Conservation (phyloP, 2,888 invertebrate genomes). For the Lamellibrachia satsuma region DNA sequence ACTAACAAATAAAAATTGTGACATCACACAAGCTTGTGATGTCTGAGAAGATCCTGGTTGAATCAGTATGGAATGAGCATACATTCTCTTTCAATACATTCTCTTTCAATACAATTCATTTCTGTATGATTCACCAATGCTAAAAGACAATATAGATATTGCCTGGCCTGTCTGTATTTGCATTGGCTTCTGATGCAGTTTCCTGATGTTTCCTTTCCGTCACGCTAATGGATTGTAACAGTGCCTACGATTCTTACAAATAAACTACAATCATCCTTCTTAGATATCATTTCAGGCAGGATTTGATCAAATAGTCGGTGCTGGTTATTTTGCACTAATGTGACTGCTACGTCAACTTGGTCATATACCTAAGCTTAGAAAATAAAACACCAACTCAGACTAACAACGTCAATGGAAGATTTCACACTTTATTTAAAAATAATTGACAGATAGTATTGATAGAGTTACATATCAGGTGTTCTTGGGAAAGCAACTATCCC, state of each 20-base stretch:
- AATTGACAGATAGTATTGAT: not conserved
- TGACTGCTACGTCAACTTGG: not conserved
- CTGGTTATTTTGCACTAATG: not conserved
- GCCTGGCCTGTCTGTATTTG: not conserved
- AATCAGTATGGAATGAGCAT: not conserved
- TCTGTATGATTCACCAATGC: not conserved
- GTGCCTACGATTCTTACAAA: not conserved
- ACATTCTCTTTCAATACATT: not conserved
- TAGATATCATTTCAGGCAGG: not conserved
- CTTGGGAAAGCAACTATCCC: not conserved
- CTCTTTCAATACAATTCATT: not conserved
- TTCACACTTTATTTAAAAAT: not conserved
- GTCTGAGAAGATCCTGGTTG: not conserved
- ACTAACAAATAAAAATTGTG: not conserved
- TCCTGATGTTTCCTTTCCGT: not conserved
- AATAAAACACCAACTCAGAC: not conserved
- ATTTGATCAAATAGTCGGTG: not conserved
- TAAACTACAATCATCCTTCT: not conserved
- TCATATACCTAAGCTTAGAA: not conserved
- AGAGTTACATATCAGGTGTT: not conserved
- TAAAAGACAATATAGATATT: not conserved
- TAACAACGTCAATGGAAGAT: not conserved
- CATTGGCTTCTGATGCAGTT: not conserved
- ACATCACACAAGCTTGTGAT: not conserved
- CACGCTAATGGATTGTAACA: not conserved